Percentiles rank a stretch among this genome's conserved stretches.
phyloP scores from a whole-genome alignment of 2,113 vertebrate species.

The Clupea harengus region DNA sequence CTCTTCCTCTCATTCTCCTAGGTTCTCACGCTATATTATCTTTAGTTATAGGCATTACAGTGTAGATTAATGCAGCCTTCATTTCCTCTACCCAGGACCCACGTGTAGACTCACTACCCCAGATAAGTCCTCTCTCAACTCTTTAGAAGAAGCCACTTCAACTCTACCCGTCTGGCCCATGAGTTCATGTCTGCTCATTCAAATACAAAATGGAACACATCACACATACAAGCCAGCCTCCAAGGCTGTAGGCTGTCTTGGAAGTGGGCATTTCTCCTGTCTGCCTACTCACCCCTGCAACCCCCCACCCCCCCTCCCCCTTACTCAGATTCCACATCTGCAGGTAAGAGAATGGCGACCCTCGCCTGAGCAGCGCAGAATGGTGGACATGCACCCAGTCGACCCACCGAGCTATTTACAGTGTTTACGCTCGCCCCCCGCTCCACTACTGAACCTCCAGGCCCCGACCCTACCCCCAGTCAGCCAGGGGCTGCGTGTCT shows the following conservation, averaged over 20 bases:
- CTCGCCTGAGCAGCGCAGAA: background rate
- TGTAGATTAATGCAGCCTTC: no score
- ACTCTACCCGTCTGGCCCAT: background rate
- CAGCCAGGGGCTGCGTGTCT: conserved; percentile 58
- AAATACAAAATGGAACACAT: background rate
- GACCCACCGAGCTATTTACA: conserved; percentile 68
- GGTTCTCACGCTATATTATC: no score
- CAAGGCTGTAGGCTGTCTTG: background rate
- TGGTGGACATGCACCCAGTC: conserved; percentile 54
- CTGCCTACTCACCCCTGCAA: background rate
- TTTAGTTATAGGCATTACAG: no score
- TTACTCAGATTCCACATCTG: background rate
- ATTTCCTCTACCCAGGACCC: background rate
- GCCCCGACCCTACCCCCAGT: conserved; percentile 41
- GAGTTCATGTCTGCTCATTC: background rate
- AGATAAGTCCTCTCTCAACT: background rate
- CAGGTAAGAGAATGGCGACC: background rate
- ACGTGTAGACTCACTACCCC: background rate
- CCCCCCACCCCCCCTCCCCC: background rate
- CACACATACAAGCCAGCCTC: background rate
- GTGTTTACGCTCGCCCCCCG: conserved; percentile 62
- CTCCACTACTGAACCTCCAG: background rate
- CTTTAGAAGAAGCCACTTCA: background rate
- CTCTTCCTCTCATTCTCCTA: no score
- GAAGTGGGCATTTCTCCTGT: background rate